phyloP scores from a whole-genome alignment of 1,140 invertebrate species.

The Oryctes rhinoceros region DNA sequence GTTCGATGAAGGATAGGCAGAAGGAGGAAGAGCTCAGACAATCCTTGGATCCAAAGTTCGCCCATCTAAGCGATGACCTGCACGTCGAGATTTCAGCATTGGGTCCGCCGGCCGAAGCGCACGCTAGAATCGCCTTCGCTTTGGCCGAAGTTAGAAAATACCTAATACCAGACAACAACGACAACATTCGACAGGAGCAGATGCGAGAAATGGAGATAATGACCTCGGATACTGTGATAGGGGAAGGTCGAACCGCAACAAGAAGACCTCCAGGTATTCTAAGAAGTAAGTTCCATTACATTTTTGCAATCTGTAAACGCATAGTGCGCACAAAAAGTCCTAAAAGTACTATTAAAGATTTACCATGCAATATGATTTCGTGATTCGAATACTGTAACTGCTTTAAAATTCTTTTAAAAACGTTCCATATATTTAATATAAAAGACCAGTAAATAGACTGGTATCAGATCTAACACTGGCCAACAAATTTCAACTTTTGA shows the following conservation, averaged over 20 bases:
- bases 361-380: too few species aligned
- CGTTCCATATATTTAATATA: too few species aligned
- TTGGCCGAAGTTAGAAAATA: slow-evolving; percentile 80
- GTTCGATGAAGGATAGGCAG: slow-evolving; percentile 88
- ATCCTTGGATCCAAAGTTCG: slow-evolving; percentile 87
- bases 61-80: slow-evolving; percentile 87
- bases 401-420: too few species aligned
- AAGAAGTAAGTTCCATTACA: slow-evolving; percentile 29
- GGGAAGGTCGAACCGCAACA: slow-evolving; percentile 44
- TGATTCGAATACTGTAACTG: too few species aligned
- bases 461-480: too few species aligned
- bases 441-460: too few species aligned
- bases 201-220: slow-evolving; percentile 85
- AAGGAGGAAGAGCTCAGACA: slow-evolving; percentile 90
- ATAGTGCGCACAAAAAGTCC: not conserved
- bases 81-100: slow-evolving; percentile 90
- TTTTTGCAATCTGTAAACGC: not conserved
- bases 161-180: slow-evolving; percentile 82
- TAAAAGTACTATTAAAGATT: too few species aligned
- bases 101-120: slow-evolving; percentile 86
- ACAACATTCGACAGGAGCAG: slow-evolving; percentile 85
- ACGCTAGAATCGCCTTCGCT: slow-evolving; percentile 86
- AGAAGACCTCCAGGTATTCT: slow-evolving; percentile 52
- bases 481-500: too few species aligned
- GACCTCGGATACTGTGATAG: slow-evolving; percentile 56